These are phyloP conservation scores for Liodrosophila aerea DNA, from an alignment of 2,888 invertebrate genomes.

Conservation along the genomic window DNA sequence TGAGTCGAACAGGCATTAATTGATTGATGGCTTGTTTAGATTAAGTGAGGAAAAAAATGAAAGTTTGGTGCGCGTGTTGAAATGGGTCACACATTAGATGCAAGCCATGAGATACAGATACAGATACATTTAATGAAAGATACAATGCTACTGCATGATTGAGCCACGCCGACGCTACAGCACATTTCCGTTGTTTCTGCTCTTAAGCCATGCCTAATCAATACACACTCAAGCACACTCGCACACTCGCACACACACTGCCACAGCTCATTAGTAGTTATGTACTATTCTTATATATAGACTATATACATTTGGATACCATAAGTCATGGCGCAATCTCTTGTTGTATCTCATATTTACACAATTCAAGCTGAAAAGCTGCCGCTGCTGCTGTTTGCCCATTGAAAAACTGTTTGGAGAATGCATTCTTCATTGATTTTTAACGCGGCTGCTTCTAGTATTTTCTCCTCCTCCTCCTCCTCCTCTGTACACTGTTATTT, in stretches of 20 bases:
- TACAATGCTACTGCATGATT: constrained; percentile 41
- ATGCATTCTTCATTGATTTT: constrained; percentile 73
- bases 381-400: constrained; percentile 57
- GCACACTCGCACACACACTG: constrained; percentile 35
- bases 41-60: constrained; percentile 61
- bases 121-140: constrained; percentile 31
- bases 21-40: constrained; percentile 75
- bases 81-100: constrained; percentile 65
- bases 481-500: constrained; percentile 49
- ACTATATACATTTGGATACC: constrained; percentile 21
- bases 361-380: constrained; percentile 37
- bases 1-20: constrained; percentile 61
- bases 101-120: constrained; percentile 27
- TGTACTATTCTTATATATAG: constrained; percentile 14
- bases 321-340: constrained; percentile 56
- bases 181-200: constrained; percentile 40
- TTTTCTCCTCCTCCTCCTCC: constrained; percentile 13
- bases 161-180: constrained; percentile 36
- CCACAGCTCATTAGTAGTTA: constrained; percentile 47
- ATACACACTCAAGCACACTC: constrained; percentile 16
- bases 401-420: constrained; percentile 61
- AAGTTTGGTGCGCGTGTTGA: constrained; percentile 49
- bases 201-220: constrained; percentile 60
- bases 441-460: constrained; percentile 21
- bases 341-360: constrained; percentile 28